phyloP scores from a whole-genome alignment of 1,140 invertebrate genomes.

The Anastrepha ludens region DNA sequence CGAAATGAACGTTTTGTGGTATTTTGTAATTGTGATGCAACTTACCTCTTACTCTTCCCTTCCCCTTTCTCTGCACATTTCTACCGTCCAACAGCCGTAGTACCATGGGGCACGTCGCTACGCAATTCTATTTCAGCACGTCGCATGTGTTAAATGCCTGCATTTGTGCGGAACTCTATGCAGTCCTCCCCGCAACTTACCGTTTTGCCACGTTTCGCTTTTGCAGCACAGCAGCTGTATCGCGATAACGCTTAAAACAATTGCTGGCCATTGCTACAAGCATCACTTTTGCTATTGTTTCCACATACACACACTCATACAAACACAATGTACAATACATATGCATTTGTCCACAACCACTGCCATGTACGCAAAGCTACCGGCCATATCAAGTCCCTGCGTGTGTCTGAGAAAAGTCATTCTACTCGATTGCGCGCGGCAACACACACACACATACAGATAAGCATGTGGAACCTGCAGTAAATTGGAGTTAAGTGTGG shows the following conservation, averaged over 20 bases:
- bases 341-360: constrained; percentile 2
- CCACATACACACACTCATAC: background rate
- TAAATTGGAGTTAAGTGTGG: too few relatives aligned
- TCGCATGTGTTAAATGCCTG: constrained; percentile 39
- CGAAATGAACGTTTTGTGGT: constrained; percentile 47
- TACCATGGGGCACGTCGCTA: background rate
- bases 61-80: background rate
- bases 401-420: background rate
- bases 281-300: background rate
- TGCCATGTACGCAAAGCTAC: background rate
- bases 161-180: constrained; percentile 7
- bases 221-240: background rate
- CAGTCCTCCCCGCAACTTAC: background rate
- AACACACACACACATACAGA: background rate
- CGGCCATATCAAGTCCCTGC: background rate
- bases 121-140: constrained; percentile 26
- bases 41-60: background rate
- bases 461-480: too few relatives aligned
- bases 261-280: constrained; percentile 6
- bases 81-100: background rate
- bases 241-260: constrained; percentile 21
- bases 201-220: constrained; percentile 18
- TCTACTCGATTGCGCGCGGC: background rate
- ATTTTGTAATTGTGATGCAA: constrained; percentile 41
- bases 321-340: background rate